Evolutionary conservation across 2,113 vertebrate genomes (phyloP), one percentile per base, ranked within the genome.

Genomic region (Corythaixoides concolor): DNA sequence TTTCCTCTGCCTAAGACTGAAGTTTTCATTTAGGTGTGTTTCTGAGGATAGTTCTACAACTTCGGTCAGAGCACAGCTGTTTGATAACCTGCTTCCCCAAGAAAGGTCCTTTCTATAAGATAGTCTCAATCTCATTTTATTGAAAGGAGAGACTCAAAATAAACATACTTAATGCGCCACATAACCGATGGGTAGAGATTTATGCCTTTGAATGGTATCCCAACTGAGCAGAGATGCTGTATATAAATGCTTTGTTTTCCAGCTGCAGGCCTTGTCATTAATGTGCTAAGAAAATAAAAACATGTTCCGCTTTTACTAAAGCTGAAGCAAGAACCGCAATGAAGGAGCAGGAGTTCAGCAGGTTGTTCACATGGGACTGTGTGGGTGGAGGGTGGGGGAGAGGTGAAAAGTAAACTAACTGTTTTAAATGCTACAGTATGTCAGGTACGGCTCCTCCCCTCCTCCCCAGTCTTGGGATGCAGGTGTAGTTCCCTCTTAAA

Each of bases 281-380:
- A 43, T 45, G 16, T 18, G 73, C 88, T 97, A 90, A 94, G 69
- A 96, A 94, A 95, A 73, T 91, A 89, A 96, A 97, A 95, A 43
- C 26, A 52, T 3, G 59, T 89, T 88, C 68, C 87, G 93, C 75
- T 92, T 95, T 82, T 62, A 70, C 52, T 68, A 52, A 91, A 91
- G 87, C 49, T 96, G 90, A 95, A 97, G 95, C 43, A 66, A 80
- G 55, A 96, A 79, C 62, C 81, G 60, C 85, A 92, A 6, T 30
- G 86, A 95, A 75, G 80, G 45, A 92, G 66, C 67, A 93, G 93
- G 85, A 97, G 79, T 94, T 28, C 58, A 93, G 64, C 47, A 63
- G 52, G 72, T 75, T 89, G 55, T 52, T 90, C 86, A 70, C 24
- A 17, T 2, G 41, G 43, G 79, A 52, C 33, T 72, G 52, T 28